Base-by-base conservation (phyloP, 2,888 invertebrate species). In the Julus scandinavius region DNA sequence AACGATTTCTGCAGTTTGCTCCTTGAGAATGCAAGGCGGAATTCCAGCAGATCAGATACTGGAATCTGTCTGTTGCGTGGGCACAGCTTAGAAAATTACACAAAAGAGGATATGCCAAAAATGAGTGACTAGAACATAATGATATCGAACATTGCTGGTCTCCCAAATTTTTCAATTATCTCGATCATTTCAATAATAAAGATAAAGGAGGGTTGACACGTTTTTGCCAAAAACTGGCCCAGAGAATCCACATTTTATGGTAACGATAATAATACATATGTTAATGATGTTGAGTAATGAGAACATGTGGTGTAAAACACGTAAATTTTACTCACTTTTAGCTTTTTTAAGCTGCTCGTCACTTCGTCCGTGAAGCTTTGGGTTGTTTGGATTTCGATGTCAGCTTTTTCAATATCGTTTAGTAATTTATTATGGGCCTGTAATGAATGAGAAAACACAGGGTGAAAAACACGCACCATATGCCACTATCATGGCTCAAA, bases 331-430 rank as follows among this genome's bases (percentile, higher is more conserved):
- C 85, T 89, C 89, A 92, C 92, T 91, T 92, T 92, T 40, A 93
- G 90, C 88, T 92, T 91, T 6, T 91, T 89, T n/a, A 92, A 90
- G 2, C 92, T 92, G 20, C 91, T 90, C 72, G 90, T 90, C 0
- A 93, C 91, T 85, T 98, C 98, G 87, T 96, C 96, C 0, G 97
- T 97, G 91, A 98, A 97, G 91, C 97, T 97, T 92, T 97, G 97
- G 0, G 97, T 96, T 92, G 97, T 97, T 13, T 91, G 90, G 38
- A 98, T 96, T 90, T 96, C 95, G 91, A 98, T 96, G 58, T 95
- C 95, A 91, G 96, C 94, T 20, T 94, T 93, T 91, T 98, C 98
- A 90, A 98, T 92, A 92, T 98, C 96, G 4, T 97, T 96, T 50
- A 98, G 95, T 90, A 98, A 94, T 90, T 96, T 95, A 92, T 97